Evolutionary conservation across 2,797 vertebrate species (phyloP).

Genomic region (Xenops minutus): DNA sequence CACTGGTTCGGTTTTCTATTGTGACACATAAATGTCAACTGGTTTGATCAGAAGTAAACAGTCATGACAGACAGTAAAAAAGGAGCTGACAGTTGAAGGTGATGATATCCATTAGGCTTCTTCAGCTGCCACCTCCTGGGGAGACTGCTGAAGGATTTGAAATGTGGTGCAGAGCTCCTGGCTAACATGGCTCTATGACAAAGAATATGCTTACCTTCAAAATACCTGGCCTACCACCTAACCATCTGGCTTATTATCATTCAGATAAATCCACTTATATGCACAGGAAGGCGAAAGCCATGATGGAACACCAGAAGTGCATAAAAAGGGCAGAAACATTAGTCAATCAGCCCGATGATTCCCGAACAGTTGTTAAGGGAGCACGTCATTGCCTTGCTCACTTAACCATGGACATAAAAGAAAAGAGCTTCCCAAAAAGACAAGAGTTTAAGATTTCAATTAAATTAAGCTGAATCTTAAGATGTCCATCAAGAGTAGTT

Average conservation of each 20-base stretch:
- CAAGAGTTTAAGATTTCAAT: conserved; percentile 42
- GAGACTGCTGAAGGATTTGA: conserved; percentile 67
- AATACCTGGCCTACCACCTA: conserved; percentile 64
- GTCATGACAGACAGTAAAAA: conserved; percentile 71
- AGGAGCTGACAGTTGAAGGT: conserved; percentile 71
- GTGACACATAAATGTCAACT: conserved; percentile 71
- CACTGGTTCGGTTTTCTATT: conserved; percentile 59
- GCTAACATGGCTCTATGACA: conserved; percentile 61
- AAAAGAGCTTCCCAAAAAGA: conserved; percentile 47
- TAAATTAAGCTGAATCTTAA: conserved; percentile 54
- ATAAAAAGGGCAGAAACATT: conserved; percentile 56
- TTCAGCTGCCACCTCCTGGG: conserved; percentile 72
- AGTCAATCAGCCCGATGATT: conserved; percentile 19
- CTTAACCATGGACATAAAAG: conserved; percentile 54
- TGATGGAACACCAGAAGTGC: conserved; percentile 27
- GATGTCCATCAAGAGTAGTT: conserved; percentile 40
- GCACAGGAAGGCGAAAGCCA: conserved; percentile 7
- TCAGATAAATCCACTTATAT: conserved; percentile 39
- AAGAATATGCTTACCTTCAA: conserved; percentile 70
- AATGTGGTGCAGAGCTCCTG: conserved; percentile 52
- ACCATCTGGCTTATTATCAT: conserved; percentile 62
- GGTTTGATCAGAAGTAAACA: conserved; percentile 73
- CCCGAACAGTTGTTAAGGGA: conserved; percentile 33
- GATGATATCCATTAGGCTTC: conserved; percentile 73
- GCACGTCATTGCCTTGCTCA: conserved; percentile 49